phyloP scores from a whole-genome alignment of 2,797 vertebrate species.

The Tinamus major region DNA sequence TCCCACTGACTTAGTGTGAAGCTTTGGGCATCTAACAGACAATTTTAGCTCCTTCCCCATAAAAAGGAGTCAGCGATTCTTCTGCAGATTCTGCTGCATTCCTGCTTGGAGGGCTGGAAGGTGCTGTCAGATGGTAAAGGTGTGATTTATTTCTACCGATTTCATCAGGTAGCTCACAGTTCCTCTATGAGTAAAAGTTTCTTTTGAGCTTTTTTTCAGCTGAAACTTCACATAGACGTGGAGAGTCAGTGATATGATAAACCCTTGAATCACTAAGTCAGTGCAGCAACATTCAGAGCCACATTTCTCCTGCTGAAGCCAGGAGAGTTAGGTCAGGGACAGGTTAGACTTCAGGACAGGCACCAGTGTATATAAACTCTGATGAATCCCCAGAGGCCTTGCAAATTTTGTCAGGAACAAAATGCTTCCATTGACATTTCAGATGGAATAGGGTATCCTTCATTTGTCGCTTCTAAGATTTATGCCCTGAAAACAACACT shows the following conservation, averaged over 20 bases:
- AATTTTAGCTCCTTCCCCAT: background rate
- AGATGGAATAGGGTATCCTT: slow-evolving; percentile 9
- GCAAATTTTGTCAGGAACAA: slow-evolving; percentile 1
- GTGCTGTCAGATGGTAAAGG: background rate
- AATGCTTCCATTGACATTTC: background rate
- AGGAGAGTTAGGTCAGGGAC: background rate
- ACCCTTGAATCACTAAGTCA: background rate
- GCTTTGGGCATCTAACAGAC: rapidly evolving
- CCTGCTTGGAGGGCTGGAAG: background rate
- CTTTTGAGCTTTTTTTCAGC: background rate
- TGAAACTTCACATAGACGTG: background rate
- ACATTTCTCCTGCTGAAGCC: background rate
- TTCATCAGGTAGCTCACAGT: rapidly evolving
- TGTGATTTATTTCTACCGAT: background rate
- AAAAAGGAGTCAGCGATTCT: background rate
- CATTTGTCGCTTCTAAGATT: background rate
- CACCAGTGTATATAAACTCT: background rate
- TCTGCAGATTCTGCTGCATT: background rate
- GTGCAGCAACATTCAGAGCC: background rate
- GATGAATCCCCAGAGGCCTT: slow-evolving; percentile 9
- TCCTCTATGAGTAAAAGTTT: background rate
- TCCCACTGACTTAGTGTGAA: background rate
- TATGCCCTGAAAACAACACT: background rate
- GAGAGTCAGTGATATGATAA: background rate
- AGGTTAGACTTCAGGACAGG: background rate